Conservation (phyloP, 2,888 invertebrate species). For the Sminthurinus aureus region DNA sequence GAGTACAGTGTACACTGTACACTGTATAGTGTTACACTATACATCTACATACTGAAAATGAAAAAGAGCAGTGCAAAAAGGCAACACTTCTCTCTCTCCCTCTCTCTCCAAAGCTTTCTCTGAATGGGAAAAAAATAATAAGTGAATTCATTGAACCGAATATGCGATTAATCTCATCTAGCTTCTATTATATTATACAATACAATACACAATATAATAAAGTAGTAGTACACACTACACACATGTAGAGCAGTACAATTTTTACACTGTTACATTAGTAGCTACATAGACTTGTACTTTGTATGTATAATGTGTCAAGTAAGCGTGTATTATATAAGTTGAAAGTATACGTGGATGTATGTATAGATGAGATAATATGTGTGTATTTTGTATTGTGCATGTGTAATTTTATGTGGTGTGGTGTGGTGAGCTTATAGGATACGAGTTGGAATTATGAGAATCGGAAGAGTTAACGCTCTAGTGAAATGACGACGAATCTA, state of each 20-base stretch:
- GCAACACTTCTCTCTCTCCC: conserved; percentile 25
- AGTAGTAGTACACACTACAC: too few species aligned
- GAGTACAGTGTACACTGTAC: too few species aligned
- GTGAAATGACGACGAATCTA: neutral
- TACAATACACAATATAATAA: too few species aligned
- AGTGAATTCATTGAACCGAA: conserved; percentile 43
- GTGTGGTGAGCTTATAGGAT: neutral
- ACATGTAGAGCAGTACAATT: too few species aligned
- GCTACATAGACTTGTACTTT: too few species aligned
- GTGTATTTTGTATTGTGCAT: neutral
- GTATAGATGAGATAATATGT: neutral
- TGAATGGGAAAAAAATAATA: conserved; percentile 28
- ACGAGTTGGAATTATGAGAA: conserved; percentile 20
- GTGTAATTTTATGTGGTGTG: too few species aligned
- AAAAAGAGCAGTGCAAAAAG: too few species aligned
- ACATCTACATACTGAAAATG: too few species aligned
- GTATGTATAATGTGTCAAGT: too few species aligned
- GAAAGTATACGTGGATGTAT: neutral
- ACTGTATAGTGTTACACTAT: too few species aligned
- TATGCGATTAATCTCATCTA: conserved; percentile 37
- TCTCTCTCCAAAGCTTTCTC: conserved; percentile 21
- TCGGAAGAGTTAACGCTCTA: conserved; percentile 14
- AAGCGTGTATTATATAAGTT: too few species aligned
- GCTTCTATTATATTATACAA: neutral
- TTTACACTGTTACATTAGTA: too few species aligned